Percentiles rank a stretch among this genome's conserved stretches.
Conservation (phyloP, 1,140 invertebrate species). For the Thrips palmi region DNA sequence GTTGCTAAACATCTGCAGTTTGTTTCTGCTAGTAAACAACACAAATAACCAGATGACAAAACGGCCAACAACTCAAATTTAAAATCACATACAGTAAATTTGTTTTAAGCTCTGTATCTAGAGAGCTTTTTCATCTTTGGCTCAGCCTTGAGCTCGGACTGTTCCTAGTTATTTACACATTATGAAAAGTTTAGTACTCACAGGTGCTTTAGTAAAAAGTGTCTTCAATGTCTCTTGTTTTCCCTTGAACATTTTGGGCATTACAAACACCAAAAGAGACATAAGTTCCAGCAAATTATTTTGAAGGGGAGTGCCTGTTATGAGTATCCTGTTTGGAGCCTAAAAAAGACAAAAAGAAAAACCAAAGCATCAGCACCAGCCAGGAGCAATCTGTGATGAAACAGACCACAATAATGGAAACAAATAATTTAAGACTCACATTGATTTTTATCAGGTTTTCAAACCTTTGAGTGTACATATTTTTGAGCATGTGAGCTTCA, state of each 20-base stretch:
- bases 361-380: slow-evolving; percentile 3
- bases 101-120: too few relatives aligned
- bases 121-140: too few relatives aligned
- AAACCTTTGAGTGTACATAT: slow-evolving; percentile 84
- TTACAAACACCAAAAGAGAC: slow-evolving; percentile 86
- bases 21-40: too few relatives aligned
- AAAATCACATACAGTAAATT: too few relatives aligned
- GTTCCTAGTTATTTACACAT: too few relatives aligned
- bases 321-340: slow-evolving; percentile 60
- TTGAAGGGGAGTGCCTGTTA: slow-evolving; percentile 87
- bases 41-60: too few relatives aligned
- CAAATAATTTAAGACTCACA: slow-evolving; percentile 26
- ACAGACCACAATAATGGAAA: slow-evolving; percentile 9
- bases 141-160: too few relatives aligned
- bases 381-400: neutral
- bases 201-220: slow-evolving; percentile 42
- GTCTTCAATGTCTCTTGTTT: slow-evolving; percentile 76
- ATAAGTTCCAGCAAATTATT: slow-evolving; percentile 92
- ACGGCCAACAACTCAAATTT: too few relatives aligned
- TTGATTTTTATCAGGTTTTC: slow-evolving; percentile 75
- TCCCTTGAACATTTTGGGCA: slow-evolving; percentile 82
- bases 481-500: slow-evolving; percentile 95
- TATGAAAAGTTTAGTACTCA: slow-evolving; percentile 19
- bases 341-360: slow-evolving; percentile 23
- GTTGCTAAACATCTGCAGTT: too few relatives aligned